These are phyloP conservation scores for Sander lucioperca DNA, from an alignment of 2,113 vertebrate species.

Conservation along the genomic window DNA sequence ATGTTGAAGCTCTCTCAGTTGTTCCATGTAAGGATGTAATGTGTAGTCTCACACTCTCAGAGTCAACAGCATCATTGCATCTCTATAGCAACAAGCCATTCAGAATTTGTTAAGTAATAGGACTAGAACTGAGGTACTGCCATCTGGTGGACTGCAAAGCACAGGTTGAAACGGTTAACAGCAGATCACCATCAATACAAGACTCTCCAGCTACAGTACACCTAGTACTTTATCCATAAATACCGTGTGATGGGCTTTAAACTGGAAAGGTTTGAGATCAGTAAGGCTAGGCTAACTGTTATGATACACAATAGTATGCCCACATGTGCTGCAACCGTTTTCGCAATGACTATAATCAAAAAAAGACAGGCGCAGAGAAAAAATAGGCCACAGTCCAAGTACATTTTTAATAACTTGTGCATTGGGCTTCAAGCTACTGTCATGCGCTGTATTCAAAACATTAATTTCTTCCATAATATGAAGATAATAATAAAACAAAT, in stretches of 20 bases:
- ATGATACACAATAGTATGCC: background rate
- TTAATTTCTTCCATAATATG: background rate
- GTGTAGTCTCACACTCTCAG: constrained; percentile 28
- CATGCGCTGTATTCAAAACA: background rate
- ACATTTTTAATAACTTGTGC: background rate
- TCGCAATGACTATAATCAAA: background rate
- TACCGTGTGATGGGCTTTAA: background rate
- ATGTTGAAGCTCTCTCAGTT: constrained; percentile 14
- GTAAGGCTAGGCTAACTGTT: background rate
- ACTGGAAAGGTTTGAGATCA: background rate
- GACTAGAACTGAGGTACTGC: constrained; percentile 50
- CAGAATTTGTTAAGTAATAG: constrained; percentile 1
- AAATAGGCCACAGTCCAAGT: background rate
- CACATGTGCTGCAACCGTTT: too few relatives aligned
- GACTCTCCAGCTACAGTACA: background rate
- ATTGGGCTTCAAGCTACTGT: background rate
- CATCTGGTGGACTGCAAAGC: constrained; percentile 65
- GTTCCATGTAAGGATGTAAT: constrained; percentile 70
- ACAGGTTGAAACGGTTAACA: background rate
- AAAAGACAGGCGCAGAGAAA: background rate
- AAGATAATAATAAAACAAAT: background rate
- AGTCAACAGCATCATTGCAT: constrained; percentile 68
- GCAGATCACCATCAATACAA: constrained; percentile 3
- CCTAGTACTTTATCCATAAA: background rate
- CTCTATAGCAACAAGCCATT: constrained; percentile 71